Conservation (phyloP, 2,113 vertebrate genomes). For the Percina caprodes region DNA sequence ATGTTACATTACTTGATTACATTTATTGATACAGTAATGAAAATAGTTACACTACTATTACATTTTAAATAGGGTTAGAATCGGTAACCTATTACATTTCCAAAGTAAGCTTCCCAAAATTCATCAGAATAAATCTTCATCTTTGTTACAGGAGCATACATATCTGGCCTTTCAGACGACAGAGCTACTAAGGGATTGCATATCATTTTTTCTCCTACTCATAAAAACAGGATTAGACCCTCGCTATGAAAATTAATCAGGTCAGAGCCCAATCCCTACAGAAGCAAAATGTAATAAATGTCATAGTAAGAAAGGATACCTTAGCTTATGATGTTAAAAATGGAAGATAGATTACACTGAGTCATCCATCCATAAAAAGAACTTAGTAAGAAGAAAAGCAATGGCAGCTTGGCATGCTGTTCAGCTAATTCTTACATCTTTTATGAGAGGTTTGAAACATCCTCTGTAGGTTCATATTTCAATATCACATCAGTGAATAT, state of each 20-base stretch:
- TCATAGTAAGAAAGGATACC: conserved; percentile 40
- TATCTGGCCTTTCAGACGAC: conserved; percentile 31
- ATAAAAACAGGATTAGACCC: conserved; percentile 64
- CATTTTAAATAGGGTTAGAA: too few species aligned
- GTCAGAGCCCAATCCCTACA: conserved; percentile 42
- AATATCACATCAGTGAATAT: background rate
- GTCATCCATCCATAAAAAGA: conserved; percentile 32
- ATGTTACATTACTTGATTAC: too few species aligned
- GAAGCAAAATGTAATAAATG: conserved; percentile 54
- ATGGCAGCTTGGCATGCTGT: background rate
- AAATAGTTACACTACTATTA: too few species aligned
- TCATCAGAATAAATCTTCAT: conserved; percentile 53
- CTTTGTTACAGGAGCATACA: conserved; percentile 2
- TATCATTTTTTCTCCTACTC: conserved; percentile 40
- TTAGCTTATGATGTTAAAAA: conserved; percentile 43
- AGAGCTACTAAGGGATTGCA: conserved; percentile 20
- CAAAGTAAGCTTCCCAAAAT: background rate
- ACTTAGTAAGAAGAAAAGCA: conserved; percentile 5
- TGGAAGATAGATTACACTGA: conserved; percentile 35
- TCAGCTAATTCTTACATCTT: background rate
- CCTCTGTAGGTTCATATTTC: background rate
- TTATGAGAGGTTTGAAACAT: conserved; percentile 1
- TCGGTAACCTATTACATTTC: too few species aligned
- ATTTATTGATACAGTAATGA: too few species aligned
- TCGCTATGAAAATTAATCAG: conserved; percentile 60